Percentiles rank a stretch among this genome's conserved stretches.
Conservation (phyloP, 2,888 invertebrate species). For the Erebia palarica region DNA sequence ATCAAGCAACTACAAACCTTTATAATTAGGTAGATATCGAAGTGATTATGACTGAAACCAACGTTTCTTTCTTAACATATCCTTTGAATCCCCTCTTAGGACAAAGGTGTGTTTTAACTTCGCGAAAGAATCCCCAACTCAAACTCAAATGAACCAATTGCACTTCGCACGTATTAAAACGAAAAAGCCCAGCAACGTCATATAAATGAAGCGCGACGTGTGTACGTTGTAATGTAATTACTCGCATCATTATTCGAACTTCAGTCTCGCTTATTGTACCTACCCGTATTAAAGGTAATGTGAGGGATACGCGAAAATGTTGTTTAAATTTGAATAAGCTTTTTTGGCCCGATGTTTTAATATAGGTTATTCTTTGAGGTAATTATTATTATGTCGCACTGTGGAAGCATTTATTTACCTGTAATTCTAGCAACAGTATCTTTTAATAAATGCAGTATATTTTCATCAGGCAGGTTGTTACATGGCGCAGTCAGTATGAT, state of each 20-base stretch:
- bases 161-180: slow-evolving; percentile 3
- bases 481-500: too few species aligned
- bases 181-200: slow-evolving; percentile 9
- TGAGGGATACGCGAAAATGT: not conserved
- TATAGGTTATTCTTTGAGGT: not conserved
- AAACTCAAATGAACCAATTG: not conserved
- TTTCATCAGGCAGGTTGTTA: too few species aligned
- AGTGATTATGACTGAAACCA: too few species aligned
- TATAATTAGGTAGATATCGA: too few species aligned
- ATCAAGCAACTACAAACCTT: too few species aligned
- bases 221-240: slow-evolving; percentile 8
- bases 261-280: not conserved
- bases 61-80: too few species aligned
- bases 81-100: too few species aligned
- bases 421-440: too few species aligned
- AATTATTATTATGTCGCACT: not conserved
- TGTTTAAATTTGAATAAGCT: not conserved
- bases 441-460: too few species aligned
- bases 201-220: slow-evolving; percentile 1
- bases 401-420: not conserved
- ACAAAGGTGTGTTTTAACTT: too few species aligned
- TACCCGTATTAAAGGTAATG: not conserved
- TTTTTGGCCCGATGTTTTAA: not conserved
- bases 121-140: too few species aligned
- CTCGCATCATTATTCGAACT: slow-evolving; percentile 12